A percentile compares a stretch with the other conserved stretches of the same genome.
phyloP scores from a whole-genome alignment of 2,888 invertebrate species.

The Apamea sordens region DNA sequence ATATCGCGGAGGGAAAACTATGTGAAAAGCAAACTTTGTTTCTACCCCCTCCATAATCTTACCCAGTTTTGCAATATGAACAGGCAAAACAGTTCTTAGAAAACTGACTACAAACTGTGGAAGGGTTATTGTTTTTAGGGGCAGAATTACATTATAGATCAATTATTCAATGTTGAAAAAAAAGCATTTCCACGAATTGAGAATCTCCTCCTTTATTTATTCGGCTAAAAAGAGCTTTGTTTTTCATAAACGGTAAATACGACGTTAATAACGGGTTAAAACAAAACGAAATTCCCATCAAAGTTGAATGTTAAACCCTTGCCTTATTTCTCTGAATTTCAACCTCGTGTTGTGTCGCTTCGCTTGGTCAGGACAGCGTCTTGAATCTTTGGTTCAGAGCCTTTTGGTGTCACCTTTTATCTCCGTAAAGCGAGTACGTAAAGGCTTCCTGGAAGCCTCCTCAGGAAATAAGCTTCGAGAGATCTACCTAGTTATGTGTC shows the following conservation, averaged over 20 bases:
- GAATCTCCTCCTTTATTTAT: background rate
- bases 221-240: background rate
- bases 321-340: conserved; percentile 11
- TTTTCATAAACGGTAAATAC: conserved; percentile 1
- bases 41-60: background rate
- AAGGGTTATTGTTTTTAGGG: background rate
- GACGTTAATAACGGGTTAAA: too few relatives aligned
- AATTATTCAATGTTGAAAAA: background rate
- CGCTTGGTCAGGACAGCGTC: background rate
- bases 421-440: background rate
- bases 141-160: background rate
- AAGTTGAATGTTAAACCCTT: background rate
- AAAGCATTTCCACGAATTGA: background rate
- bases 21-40: background rate
- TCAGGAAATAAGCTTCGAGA: background rate
- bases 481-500: background rate
- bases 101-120: background rate
- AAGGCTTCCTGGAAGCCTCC: conserved; percentile 37
- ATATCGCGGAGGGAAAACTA: background rate
- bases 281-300: background rate
- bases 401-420: conserved; percentile 27
- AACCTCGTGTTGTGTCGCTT: background rate
- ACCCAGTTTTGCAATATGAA: background rate
- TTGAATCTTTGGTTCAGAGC: conserved; percentile 6
- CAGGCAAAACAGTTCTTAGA: background rate